Evolutionary conservation across 2,797 vertebrate species (phyloP), one percentile per base, ranked within the genome.

Genomic region (Ptychadena robeensis): DNA sequence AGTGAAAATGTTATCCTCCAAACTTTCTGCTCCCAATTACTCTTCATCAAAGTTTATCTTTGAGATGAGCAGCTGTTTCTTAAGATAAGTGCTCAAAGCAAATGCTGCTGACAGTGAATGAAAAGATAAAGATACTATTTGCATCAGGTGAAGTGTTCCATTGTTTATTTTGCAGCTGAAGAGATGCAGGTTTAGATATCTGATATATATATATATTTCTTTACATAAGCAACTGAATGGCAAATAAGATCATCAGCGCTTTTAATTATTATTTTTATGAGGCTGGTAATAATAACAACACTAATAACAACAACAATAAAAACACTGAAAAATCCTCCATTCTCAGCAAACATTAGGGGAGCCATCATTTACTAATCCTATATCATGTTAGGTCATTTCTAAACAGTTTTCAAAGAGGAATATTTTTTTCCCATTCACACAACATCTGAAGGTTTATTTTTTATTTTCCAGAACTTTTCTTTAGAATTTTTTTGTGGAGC

Each of bases 1-100:
- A 80, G 37, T 63, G 35, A 80, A 65, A 81, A 81, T 81, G 61
- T 65, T 73, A 67, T 81, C 79, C 79, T 53, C 27, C n/a, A 65
- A 81, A 81, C 59, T 81, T 81, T 81, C 38, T 66, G 30, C 27
- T 74, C 61, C 79, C 59, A 81, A 73, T 81, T 81, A 57, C 63
- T 53, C 73, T 81, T 65, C 71, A 81, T 81, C 61, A 44, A 59
- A 73, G 79, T 81, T 81, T 81, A 81, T 81, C 79, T 81, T 81
- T 73, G 18, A 63, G 59, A 81, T 72, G 79, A 81, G 71, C 79
- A 81, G 70, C 79, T 73, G 70, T 38, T 73, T 73, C 57, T 67
- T 73, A 81, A 81, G 70, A 73, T 81, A 81, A 81, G 61, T 81
- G 61, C 64, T 57, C 15, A 73, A 81, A 73, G 70, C 70, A 73